phyloP scores from a whole-genome alignment of 1,140 invertebrate species.

The Drosophila pectinifera region DNA sequence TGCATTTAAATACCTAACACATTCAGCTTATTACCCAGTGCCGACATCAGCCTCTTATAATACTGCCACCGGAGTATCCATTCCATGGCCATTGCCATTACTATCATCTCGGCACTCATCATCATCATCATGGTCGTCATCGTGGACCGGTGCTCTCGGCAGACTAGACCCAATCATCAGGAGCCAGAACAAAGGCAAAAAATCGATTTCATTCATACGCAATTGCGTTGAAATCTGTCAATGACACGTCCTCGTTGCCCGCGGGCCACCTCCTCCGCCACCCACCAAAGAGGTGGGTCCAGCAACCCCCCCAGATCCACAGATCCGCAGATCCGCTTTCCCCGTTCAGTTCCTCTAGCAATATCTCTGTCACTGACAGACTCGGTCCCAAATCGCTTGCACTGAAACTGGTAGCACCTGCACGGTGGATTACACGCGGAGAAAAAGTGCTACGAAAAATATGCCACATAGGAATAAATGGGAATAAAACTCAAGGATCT shows the following conservation, averaged over 20 bases:
- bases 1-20: background rate
- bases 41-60: slow-evolving; percentile 3
- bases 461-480: background rate
- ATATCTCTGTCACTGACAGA: slow-evolving; percentile 43
- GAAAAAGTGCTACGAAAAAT: background rate
- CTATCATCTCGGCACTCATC: slow-evolving; percentile 26
- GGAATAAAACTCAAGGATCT: no score
- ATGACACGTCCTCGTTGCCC: slow-evolving; percentile 67
- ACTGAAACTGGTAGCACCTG: slow-evolving; percentile 45
- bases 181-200: slow-evolving; percentile 49
- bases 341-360: slow-evolving; percentile 24
- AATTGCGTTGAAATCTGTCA: slow-evolving; percentile 80
- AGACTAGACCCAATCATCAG: slow-evolving; percentile 38
- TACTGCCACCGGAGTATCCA: slow-evolving; percentile 3
- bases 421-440: slow-evolving; percentile 8
- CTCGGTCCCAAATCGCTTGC: slow-evolving; percentile 11
- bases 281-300: slow-evolving; percentile 14
- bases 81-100: slow-evolving; percentile 17
- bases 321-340: slow-evolving; percentile 12
- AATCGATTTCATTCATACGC: slow-evolving; percentile 81
- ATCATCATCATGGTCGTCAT: slow-evolving; percentile 2
- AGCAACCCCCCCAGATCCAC: background rate
- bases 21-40: slow-evolving; percentile 5
- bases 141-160: slow-evolving; percentile 19
- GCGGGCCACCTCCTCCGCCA: slow-evolving; percentile 1